Evolutionary conservation across 2,888 invertebrate species (phyloP).

Genomic region (Leptarthrus brevirostris): DNA sequence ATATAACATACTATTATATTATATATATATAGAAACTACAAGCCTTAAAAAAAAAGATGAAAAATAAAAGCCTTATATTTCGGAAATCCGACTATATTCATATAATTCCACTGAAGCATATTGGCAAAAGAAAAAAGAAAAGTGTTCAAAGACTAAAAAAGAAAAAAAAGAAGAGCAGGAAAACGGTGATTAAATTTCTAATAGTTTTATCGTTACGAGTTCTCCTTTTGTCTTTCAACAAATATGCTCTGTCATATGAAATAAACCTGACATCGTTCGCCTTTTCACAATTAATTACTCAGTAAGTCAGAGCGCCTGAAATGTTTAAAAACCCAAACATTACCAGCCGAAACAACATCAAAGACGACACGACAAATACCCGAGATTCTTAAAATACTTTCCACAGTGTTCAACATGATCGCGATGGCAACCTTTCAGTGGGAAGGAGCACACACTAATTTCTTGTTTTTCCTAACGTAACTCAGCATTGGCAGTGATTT

Average conservation of each 20-base stretch:
- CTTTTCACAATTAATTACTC: too few species aligned
- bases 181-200: background rate
- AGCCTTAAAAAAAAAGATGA: background rate
- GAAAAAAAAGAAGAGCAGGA: background rate
- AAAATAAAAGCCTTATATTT: background rate
- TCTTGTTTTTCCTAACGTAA: background rate
- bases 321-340: background rate
- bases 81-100: background rate
- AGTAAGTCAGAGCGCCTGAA: background rate
- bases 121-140: background rate
- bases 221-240: too few species aligned
- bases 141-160: background rate
- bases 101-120: background rate
- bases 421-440: background rate
- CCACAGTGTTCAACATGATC: background rate
- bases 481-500: constrained; percentile 53
- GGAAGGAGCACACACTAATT: background rate
- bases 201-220: too few species aligned
- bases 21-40: constrained; percentile 12
- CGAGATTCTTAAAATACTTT: constrained; percentile 1
- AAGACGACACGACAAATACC: constrained; percentile 20
- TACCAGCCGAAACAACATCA: constrained; percentile 1
- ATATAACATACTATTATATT: too few species aligned
- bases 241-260: too few species aligned
- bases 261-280: too few species aligned